Evolutionary conservation across 2,797 vertebrate species (phyloP).

Genomic region (Moxostoma hubbsi): DNA sequence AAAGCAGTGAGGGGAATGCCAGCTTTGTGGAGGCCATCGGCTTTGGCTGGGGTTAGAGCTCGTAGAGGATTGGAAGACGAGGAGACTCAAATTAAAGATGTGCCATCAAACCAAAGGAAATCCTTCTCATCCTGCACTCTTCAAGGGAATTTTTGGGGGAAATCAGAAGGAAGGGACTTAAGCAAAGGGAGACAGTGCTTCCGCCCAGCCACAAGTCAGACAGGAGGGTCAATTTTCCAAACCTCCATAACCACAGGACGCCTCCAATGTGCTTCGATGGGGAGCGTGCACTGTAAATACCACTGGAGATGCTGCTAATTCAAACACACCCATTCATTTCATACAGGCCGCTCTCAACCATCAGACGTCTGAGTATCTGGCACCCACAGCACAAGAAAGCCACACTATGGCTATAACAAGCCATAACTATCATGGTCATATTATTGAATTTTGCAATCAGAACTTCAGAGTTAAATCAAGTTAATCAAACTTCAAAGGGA

Average conservation of each 20-base stretch:
- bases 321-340: slow-evolving; percentile 54
- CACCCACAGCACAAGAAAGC: background rate
- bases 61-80: slow-evolving; percentile 80
- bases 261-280: slow-evolving; percentile 56
- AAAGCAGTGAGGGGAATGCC: slow-evolving; percentile 65
- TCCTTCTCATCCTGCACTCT: slow-evolving; percentile 74
- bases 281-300: slow-evolving; percentile 37
- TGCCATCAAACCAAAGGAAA: slow-evolving; percentile 77
- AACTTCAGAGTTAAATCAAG: no score
- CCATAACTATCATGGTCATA: no score
- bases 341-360: slow-evolving; percentile 40
- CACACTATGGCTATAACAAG: background rate
- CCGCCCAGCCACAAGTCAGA: slow-evolving; percentile 71
- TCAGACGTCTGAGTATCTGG: slow-evolving; percentile 22
- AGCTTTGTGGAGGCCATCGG: slow-evolving; percentile 64
- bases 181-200: slow-evolving; percentile 67
- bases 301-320: slow-evolving; percentile 49
- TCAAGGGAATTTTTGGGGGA: slow-evolving; percentile 72
- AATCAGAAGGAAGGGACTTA: slow-evolving; percentile 61
- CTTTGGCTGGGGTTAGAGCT: slow-evolving; percentile 79
- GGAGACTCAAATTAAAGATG: slow-evolving; percentile 82
- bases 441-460: no score
- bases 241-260: slow-evolving; percentile 67
- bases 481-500: no score
- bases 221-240: slow-evolving; percentile 69